Evolutionary conservation across 2,797 vertebrate genomes (phyloP).

Genomic region (Sitta carolinensis): DNA sequence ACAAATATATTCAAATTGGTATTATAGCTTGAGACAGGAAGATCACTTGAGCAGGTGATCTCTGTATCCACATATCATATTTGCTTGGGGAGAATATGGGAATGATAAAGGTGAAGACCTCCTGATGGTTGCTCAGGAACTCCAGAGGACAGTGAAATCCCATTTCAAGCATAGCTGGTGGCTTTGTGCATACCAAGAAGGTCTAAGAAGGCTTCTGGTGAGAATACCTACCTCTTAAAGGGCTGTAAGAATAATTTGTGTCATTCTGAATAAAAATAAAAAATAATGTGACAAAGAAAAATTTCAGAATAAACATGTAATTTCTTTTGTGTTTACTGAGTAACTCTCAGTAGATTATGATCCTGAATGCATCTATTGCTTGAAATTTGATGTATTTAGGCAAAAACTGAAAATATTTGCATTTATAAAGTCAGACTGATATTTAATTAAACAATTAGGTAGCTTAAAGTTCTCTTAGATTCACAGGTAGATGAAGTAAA

Average conservation of each 20-base stretch:
- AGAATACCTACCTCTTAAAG: neutral
- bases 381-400: neutral
- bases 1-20: neutral
- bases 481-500: neutral
- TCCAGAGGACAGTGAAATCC: neutral
- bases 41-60: neutral
- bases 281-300: neutral
- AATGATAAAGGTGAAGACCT: neutral
- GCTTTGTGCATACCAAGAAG: neutral
- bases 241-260: neutral
- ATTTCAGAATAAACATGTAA: neutral
- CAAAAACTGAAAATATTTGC: neutral
- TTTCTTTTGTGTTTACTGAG: neutral
- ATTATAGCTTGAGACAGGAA: neutral
- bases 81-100: neutral
- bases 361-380: neutral
- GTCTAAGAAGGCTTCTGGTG: neutral
- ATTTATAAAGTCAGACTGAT: neutral
- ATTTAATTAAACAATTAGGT: neutral
- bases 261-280: neutral
- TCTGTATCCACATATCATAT: neutral
- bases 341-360: neutral
- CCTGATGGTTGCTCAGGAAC: neutral
- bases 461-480: neutral
- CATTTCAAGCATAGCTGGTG: neutral